Percentiles rank a stretch among this genome's conserved stretches.
These are phyloP conservation scores for Drosophila micromelanica DNA, from an alignment of 1,140 invertebrate genomes.

Conservation along the genomic window DNA sequence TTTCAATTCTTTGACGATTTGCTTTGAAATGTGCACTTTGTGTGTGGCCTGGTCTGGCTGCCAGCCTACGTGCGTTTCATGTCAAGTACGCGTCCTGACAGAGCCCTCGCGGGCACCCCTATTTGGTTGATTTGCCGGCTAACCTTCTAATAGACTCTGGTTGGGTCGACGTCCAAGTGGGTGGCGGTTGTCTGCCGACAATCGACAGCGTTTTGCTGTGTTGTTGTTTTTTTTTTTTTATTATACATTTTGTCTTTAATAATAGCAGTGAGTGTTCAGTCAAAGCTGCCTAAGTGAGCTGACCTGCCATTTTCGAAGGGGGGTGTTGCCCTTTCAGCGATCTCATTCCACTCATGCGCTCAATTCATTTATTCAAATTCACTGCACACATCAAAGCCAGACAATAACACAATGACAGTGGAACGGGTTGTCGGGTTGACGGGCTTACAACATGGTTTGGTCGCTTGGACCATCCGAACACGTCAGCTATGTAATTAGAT, in stretches of 20 bases:
- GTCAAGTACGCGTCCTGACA: constrained; percentile 64
- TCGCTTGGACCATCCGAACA: constrained; percentile 43
- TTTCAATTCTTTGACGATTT: constrained; percentile 38
- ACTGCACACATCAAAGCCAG: constrained; percentile 69
- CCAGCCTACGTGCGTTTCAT: constrained; percentile 66
- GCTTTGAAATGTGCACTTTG: constrained; percentile 49
- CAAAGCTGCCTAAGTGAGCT: constrained; percentile 24
- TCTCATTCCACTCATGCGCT: constrained; percentile 64
- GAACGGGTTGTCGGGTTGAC: background rate
- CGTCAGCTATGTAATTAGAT: constrained; percentile 79
- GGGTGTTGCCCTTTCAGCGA: constrained; percentile 57
- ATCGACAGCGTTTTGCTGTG: background rate
- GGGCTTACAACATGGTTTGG: constrained; percentile 22
- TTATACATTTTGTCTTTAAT: constrained; percentile 30
- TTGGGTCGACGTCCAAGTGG: constrained; percentile 1
- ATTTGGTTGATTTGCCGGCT: background rate
- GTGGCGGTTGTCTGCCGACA: constrained; percentile 6
- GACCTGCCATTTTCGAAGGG: constrained; percentile 21
- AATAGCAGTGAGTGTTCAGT: constrained; percentile 27
- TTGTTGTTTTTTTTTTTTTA: constrained; percentile 15
- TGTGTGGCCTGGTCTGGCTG: constrained; percentile 20
- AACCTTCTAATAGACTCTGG: constrained; percentile 16
- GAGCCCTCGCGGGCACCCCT: constrained; percentile 13
- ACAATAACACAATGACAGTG: constrained; percentile 22
- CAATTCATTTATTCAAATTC: constrained; percentile 71